phyloP scores from a whole-genome alignment of 2,888 invertebrate species.

The Gasteruption jaculator region DNA sequence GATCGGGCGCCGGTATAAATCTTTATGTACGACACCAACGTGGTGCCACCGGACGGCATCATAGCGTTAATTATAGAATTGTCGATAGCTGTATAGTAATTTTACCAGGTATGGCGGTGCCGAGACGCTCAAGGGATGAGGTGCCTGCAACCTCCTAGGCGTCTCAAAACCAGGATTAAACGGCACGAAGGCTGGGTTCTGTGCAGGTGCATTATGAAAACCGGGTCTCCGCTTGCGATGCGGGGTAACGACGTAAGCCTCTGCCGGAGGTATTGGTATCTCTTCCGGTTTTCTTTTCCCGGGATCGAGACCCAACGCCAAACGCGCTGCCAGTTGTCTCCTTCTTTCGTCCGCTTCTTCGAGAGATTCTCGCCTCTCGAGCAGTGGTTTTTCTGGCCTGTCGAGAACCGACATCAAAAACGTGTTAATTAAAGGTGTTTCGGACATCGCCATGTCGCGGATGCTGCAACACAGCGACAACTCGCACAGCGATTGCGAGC shows the following conservation, averaged over 20 bases:
- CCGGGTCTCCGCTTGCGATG: constrained; percentile 82
- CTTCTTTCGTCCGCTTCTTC: constrained; percentile 46
- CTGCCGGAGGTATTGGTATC: constrained; percentile 65
- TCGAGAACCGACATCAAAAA: not conserved
- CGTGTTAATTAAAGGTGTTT: not conserved
- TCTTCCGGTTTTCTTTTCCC: constrained; percentile 65
- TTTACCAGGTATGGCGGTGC: constrained; percentile 63
- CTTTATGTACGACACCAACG: too few species aligned
- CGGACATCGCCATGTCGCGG: too few species aligned
- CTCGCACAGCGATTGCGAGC: too few species aligned
- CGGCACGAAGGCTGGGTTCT: constrained; percentile 82
- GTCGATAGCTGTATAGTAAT: constrained; percentile 6
- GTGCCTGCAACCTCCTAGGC: constrained; percentile 58
- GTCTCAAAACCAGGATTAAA: constrained; percentile 56
- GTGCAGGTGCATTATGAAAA: constrained; percentile 82
- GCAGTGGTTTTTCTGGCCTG: constrained; percentile 43
- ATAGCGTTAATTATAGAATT: too few species aligned
- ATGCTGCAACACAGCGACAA: too few species aligned
- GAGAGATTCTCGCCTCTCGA: constrained; percentile 46
- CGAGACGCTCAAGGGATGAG: constrained; percentile 67
- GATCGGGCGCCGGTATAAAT: too few species aligned
- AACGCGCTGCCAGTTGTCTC: constrained; percentile 43
- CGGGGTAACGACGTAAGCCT: constrained; percentile 82
- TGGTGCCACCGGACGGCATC: too few species aligned
- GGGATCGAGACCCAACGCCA: constrained; percentile 64